phyloP scores from a whole-genome alignment of 2,113 vertebrate genomes.

The Anolis sagrei region DNA sequence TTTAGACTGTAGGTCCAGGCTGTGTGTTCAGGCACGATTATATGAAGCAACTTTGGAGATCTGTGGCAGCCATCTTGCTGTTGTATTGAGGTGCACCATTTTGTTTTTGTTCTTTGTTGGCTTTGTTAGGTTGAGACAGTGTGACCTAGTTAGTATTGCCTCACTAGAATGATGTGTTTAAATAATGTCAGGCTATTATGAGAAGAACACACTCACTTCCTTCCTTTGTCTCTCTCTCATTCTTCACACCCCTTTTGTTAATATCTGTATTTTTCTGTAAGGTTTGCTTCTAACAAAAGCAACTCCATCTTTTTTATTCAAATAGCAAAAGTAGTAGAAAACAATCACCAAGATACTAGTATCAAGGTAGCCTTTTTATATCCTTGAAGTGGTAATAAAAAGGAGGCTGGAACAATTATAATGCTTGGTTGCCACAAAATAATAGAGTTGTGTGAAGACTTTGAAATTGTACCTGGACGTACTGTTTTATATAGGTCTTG shows the following conservation, averaged over 20 bases:
- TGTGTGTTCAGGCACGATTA: no score
- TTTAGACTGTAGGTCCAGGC: no score
- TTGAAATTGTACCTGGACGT: constrained; percentile 38
- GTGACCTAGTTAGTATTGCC: no score
- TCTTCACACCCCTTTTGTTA: constrained; percentile 51
- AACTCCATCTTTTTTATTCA: constrained; percentile 58
- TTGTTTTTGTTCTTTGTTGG: no score
- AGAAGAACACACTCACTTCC: constrained; percentile 39
- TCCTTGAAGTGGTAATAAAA: constrained; percentile 66
- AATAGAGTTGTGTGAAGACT: constrained; percentile 47
- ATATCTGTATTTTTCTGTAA: constrained; percentile 64
- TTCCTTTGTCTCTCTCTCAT: constrained; percentile 31
- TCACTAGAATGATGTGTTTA: constrained; percentile 40
- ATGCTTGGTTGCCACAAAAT: constrained; percentile 62
- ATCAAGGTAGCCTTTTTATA: constrained; percentile 62
- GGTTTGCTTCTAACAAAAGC: constrained; percentile 58
- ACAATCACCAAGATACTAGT: constrained; percentile 60
- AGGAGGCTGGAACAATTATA: constrained; percentile 55
- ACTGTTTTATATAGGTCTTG: neutral
- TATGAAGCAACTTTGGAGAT: no score
- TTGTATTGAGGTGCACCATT: no score
- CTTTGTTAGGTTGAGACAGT: no score
- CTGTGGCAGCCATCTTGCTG: no score
- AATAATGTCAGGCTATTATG: constrained; percentile 53
- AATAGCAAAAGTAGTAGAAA: constrained; percentile 62